Evolutionary conservation across 2,797 vertebrate species (phyloP), one percentile per base, ranked within the genome.

Genomic region (Odontamblyopus lacepedii): DNA sequence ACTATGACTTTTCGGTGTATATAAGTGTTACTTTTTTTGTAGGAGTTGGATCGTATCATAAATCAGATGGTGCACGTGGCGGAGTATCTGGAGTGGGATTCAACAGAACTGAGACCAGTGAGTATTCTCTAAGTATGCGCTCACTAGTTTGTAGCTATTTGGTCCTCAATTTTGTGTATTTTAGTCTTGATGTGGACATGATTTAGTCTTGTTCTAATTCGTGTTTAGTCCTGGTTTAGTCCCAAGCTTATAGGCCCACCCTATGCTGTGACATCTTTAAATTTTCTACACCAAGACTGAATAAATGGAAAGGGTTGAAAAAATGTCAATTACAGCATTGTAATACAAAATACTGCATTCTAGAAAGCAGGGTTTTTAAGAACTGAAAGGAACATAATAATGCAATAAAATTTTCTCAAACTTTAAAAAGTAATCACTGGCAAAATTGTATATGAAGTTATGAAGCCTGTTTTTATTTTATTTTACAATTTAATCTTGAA

Each of bases 31-130:
- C 16, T 1, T 30, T 60, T 0, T 68, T 16, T 26, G 15, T 11
- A 98, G 97, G 97, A 97, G 86, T 89, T 98, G 85, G 96, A 98
- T 81, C 94, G 94, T 4, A 98, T 98, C 83, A 96, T 98, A 85
- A 97, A 91, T 86, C 97, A 98, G 90, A 98, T 98, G 96, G 95
- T 98, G 53, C 97, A 98, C 0, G 94, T 98, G 26, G 97, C 97
- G 0, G 96, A 96, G 86, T 98, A 97, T 85, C 93, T 98, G 89
- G 95, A 98, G 84, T 98, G 97, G 97, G 97, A 98, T 60, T 96
- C 95, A 19, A 97, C 93, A 0, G 97, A 98, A 78, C 94, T 98
- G 60, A 91, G 90, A 59, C 96, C 97, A 13, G 97, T 98, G 91
- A 95, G 96, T 26, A 23, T 6, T 8, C 50, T 53, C 5, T 5